A percentile compares a stretch with the other conserved stretches of the same genome.
phyloP scores from a whole-genome alignment of 1,140 invertebrate species.

The Papilio dardanus region DNA sequence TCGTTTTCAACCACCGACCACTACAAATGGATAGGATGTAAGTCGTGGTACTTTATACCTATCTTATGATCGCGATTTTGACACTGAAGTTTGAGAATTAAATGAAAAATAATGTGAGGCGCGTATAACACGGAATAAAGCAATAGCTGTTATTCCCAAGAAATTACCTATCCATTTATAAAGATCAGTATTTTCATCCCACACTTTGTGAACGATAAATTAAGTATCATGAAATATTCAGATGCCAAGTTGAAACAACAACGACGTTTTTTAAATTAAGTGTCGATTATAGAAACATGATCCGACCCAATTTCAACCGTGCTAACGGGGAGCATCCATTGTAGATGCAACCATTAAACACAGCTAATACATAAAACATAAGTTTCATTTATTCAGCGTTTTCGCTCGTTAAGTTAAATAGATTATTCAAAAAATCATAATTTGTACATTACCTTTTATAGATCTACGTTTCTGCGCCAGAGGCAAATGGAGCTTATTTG shows the following conservation, averaged over 20 bases:
- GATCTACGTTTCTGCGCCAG: not conserved
- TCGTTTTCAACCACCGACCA: not conserved
- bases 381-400: not conserved
- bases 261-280: conserved; percentile 9
- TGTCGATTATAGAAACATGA: conserved; percentile 10
- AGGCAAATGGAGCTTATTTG: not conserved
- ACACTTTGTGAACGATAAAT: conserved; percentile 8
- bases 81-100: too few relatives aligned
- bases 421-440: conserved; percentile 11
- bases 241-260: conserved; percentile 16
- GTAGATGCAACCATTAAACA: conserved; percentile 2
- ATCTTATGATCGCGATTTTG: too few relatives aligned
- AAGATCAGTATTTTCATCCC: too few relatives aligned
- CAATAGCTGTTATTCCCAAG: too few relatives aligned
- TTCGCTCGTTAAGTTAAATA: not conserved
- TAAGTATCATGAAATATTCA: not conserved
- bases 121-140: too few relatives aligned
- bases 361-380: conserved; percentile 17
- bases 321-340: not conserved
- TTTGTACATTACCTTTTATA: not conserved
- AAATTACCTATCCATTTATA: too few relatives aligned
- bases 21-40: too few relatives aligned
- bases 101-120: too few relatives aligned
- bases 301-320: conserved; percentile 1
- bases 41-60: too few relatives aligned